Percentiles rank a stretch among this genome's conserved stretches.
phyloP scores from a whole-genome alignment of 2,888 invertebrate genomes.

The Argyra leucocephala region DNA sequence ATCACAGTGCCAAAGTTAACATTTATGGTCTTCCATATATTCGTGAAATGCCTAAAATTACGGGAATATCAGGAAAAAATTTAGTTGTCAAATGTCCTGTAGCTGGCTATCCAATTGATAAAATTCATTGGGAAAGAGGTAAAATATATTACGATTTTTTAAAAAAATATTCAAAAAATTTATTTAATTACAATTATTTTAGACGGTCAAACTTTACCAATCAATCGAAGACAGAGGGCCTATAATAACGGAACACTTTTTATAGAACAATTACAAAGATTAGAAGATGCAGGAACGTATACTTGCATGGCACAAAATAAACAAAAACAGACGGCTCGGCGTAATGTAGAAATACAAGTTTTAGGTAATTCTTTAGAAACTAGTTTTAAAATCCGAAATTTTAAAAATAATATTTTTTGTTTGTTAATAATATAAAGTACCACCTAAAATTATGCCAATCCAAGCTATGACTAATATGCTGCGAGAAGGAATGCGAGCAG shows the following conservation, averaged over 20 bases:
- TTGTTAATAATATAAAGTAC: too few species aligned
- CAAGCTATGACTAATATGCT: conserved; percentile 71
- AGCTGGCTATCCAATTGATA: conserved; percentile 79
- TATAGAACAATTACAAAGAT: conserved; percentile 74
- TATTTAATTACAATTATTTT: conserved; percentile 20
- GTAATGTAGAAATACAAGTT: conserved; percentile 66
- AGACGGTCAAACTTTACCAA: conserved; percentile 78
- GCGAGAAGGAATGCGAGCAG: conserved; percentile 76
- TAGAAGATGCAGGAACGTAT: conserved; percentile 80
- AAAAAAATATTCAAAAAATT: neutral
- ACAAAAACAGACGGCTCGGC: conserved; percentile 67
- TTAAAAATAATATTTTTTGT: neutral
- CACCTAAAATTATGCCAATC: conserved; percentile 75
- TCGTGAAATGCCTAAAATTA: conserved; percentile 78
- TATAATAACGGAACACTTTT: conserved; percentile 78
- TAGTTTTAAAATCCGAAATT: too few species aligned
- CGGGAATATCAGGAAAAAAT: conserved; percentile 74
- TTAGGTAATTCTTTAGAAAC: conserved; percentile 47
- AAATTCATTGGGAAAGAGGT: conserved; percentile 86
- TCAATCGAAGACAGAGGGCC: conserved; percentile 77
- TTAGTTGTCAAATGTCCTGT: conserved; percentile 81
- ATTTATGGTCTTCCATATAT: conserved; percentile 81
- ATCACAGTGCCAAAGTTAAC: conserved; percentile 76
- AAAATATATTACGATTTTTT: conserved; percentile 29
- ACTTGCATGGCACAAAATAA: conserved; percentile 81